Evolutionary conservation across 53 echinoderm and acorn worm genomes (phyloP).

Genomic region (Holothuria scabra): DNA sequence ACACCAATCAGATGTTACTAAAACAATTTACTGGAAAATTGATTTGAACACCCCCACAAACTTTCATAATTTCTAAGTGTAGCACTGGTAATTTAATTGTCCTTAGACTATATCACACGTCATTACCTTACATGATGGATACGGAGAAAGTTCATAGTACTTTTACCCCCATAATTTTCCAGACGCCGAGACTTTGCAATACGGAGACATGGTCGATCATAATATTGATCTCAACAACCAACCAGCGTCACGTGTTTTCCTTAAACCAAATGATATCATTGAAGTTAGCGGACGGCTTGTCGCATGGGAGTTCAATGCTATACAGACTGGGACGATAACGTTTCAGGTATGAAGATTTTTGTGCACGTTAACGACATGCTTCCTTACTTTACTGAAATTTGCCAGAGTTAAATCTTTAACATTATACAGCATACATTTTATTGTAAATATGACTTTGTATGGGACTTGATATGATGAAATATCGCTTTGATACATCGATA

Average conservation of each 20-base stretch:
- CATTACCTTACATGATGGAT: neutral
- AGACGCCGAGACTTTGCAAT: slow-evolving; percentile 80
- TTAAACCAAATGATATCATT: slow-evolving; percentile 72
- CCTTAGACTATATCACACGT: too few species aligned
- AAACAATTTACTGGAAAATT: neutral
- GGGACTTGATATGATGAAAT: too few species aligned
- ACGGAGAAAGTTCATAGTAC: neutral
- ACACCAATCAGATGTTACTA: too few species aligned
- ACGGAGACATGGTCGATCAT: slow-evolving; percentile 71
- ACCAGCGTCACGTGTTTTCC: slow-evolving; percentile 70
- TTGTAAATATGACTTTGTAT: too few species aligned
- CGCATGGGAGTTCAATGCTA: slow-evolving; percentile 85
- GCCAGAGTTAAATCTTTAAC: too few species aligned
- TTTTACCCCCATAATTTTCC: neutral
- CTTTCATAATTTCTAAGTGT: too few species aligned
- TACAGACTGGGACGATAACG: slow-evolving; percentile 65
- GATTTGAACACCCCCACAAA: too few species aligned
- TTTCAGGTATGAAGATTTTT: slow-evolving; percentile 52
- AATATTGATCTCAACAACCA: slow-evolving; percentile 73
- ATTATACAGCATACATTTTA: too few species aligned
- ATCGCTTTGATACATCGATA: too few species aligned
- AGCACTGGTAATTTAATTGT: too few species aligned
- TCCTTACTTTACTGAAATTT: neutral
- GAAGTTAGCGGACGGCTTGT: slow-evolving; percentile 66
- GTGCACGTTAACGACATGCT: neutral